phyloP scores from a whole-genome alignment of 1,140 invertebrate species.

The Trichonephila inaurata region DNA sequence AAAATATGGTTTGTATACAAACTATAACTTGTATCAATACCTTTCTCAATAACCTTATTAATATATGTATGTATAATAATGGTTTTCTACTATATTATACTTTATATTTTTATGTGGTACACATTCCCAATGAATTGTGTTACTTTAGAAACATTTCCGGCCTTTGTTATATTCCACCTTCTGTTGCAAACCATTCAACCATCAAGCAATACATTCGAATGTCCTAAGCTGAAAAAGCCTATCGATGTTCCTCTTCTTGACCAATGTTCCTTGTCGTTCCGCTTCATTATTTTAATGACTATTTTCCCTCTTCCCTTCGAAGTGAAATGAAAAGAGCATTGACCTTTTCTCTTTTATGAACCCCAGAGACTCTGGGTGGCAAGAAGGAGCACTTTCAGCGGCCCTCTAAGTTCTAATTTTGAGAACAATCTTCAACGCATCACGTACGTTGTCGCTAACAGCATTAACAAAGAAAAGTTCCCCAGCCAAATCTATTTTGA shows the following conservation, averaged over 20 bases:
- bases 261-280: background rate
- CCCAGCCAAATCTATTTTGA: background rate
- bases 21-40: too few relatives aligned
- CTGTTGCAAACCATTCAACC: background rate
- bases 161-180: background rate
- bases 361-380: background rate
- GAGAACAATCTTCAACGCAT: background rate
- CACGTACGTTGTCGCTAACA: background rate
- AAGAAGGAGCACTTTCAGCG: background rate
- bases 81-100: too few relatives aligned
- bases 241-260: background rate
- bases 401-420: background rate
- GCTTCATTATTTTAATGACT: conserved; percentile 7
- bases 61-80: too few relatives aligned
- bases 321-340: background rate
- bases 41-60: too few relatives aligned
- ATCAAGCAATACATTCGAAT: background rate
- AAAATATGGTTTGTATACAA: too few relatives aligned
- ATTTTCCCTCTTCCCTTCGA: background rate
- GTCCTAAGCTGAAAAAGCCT: background rate
- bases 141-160: too few relatives aligned
- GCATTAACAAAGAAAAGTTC: background rate
- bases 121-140: too few relatives aligned
- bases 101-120: too few relatives aligned
- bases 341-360: background rate